A percentile compares a stretch with the other conserved stretches of the same genome.
These are phyloP conservation scores for Haliclona indistincta DNA, from an alignment of 37 sponge, comb jelly and placozoan genomes.

Conservation along the genomic window DNA sequence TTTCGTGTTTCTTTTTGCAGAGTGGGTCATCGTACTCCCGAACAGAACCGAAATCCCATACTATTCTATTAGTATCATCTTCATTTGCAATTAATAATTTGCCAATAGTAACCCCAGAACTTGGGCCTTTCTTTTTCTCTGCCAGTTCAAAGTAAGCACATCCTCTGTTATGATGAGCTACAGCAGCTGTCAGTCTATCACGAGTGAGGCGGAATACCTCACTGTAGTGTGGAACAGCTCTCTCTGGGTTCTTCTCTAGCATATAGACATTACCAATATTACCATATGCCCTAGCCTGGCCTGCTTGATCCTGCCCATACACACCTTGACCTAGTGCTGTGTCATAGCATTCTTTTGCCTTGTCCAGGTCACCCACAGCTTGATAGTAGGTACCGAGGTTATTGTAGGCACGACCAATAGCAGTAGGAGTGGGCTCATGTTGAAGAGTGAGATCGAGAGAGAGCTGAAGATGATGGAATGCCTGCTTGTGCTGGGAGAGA, in stretches of 20 bases:
- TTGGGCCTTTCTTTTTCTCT: conserved; percentile 29
- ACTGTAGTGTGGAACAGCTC: conserved; percentile 55
- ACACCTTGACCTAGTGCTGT: conserved; percentile 65
- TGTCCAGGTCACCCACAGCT: conserved; percentile 30
- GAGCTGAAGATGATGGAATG: conserved; percentile 49
- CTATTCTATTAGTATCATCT: too few species aligned
- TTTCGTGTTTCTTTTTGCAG: too few species aligned
- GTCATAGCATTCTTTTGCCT: conserved; percentile 63
- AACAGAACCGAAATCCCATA: too few species aligned
- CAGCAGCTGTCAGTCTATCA: conserved; percentile 36
- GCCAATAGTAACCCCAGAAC: too few species aligned
- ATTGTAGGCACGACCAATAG: conserved; percentile 59
- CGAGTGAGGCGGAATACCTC: conserved; percentile 54
- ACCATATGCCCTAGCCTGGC: conserved; percentile 69
- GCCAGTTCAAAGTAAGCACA: conserved; percentile 68
- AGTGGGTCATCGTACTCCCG: too few species aligned
- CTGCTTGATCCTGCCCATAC: conserved; percentile 51
- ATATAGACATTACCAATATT: conserved; percentile 77
- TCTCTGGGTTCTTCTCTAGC: conserved; percentile 29
- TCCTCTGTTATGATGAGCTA: conserved; percentile 76
- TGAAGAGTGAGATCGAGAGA: conserved; percentile 45
- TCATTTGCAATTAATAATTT: too few species aligned
- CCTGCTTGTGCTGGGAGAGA: conserved; percentile 41
- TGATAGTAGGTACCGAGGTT: conserved; percentile 81
- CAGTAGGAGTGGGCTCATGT: conserved; percentile 44